These are phyloP conservation scores for Polypedilum pembai DNA, from an alignment of 1,140 invertebrate species.

Conservation along the genomic window DNA sequence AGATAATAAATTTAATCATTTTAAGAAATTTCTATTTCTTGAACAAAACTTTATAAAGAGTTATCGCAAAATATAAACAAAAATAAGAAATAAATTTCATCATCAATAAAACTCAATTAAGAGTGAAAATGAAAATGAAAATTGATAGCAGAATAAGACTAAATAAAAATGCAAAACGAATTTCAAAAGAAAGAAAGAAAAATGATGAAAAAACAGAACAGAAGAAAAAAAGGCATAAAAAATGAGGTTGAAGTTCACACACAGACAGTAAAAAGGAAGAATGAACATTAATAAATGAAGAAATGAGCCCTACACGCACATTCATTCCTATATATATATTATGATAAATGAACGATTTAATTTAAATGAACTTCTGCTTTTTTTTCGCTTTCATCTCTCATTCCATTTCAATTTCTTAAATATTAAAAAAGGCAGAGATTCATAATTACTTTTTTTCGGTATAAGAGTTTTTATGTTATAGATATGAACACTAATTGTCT, in stretches of 20 bases:
- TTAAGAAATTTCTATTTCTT: no score
- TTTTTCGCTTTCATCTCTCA: slow-evolving; percentile 18
- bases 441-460: slow-evolving; percentile 20
- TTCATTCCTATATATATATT: not conserved
- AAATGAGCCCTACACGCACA: not conserved
- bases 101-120: no score
- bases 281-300: not conserved
- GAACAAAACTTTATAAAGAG: no score
- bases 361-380: slow-evolving; percentile 28
- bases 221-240: not conserved
- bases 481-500: no score
- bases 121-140: no score
- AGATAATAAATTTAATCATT: no score
- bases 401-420: not conserved
- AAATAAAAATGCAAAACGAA: no score
- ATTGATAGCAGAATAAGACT: no score
- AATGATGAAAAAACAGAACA: not conserved
- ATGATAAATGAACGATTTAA: slow-evolving; percentile 28
- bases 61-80: no score
- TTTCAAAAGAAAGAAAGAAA: not conserved
- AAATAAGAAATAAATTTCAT: no score
- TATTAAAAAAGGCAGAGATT: not conserved
- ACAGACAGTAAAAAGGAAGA: not conserved
- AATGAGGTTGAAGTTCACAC: slow-evolving; percentile 21
- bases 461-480: no score